These are phyloP conservation scores for Sebastes alutus DNA, from an alignment of 2,797 vertebrate genomes.

Conservation along the genomic window DNA sequence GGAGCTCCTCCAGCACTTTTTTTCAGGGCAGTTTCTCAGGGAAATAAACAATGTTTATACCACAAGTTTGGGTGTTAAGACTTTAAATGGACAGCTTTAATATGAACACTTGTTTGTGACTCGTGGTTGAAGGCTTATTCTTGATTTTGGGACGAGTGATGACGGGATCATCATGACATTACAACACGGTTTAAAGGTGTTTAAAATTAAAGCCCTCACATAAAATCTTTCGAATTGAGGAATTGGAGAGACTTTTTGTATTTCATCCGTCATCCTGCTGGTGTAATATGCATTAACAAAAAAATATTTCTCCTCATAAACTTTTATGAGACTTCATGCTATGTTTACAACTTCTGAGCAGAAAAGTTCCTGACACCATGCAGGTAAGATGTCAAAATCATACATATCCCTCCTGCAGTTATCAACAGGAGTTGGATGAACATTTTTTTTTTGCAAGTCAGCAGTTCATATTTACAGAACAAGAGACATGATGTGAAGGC, in stretches of 20 bases:
- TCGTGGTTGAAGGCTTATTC: neutral
- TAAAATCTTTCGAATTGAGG: neutral
- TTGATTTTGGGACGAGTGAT: neutral
- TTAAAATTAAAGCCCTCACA: neutral
- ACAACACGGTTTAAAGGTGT: neutral
- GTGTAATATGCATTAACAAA: neutral
- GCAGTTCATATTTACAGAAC: constrained; percentile 33
- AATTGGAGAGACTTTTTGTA: neutral
- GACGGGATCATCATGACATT: neutral
- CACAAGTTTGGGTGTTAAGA: constrained; percentile 40
- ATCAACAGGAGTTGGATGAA: neutral
- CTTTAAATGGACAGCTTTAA: constrained; percentile 23
- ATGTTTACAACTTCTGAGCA: neutral
- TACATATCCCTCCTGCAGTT: neutral
- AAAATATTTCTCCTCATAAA: neutral
- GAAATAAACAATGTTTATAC: constrained; percentile 45
- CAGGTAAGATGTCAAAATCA: constrained; percentile 24
- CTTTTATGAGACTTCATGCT: neutral
- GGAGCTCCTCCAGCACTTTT: constrained; percentile 62
- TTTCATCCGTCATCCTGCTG: neutral
- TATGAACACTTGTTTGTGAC: constrained; percentile 7
- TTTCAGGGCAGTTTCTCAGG: constrained; percentile 6
- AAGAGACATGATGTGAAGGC: neutral
- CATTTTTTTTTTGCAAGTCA: neutral
- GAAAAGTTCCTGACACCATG: neutral